Conservation (phyloP, 1,140 invertebrate genomes). For the Drosophila kikkawai region DNA sequence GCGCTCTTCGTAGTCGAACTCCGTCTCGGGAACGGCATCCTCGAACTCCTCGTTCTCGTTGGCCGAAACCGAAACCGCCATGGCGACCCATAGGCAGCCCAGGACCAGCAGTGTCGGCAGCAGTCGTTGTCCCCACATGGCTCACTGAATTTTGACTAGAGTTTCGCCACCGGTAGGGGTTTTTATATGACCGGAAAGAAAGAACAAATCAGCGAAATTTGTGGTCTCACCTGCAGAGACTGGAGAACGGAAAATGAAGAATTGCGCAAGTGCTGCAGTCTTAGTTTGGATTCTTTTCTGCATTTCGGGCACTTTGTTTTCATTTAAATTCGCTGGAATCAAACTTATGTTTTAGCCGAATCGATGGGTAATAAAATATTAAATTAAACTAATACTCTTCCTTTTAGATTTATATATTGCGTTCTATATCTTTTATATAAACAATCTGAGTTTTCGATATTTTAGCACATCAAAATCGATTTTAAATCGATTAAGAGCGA, state of each 20-base stretch:
- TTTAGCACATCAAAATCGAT: not conserved
- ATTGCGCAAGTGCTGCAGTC: conserved; percentile 44
- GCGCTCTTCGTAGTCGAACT: conserved; percentile 44
- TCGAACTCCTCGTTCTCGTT: conserved; percentile 36
- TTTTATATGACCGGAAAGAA: conserved; percentile 58
- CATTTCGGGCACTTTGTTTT: conserved; percentile 13
- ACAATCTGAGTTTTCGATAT: not conserved
- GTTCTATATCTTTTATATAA: too few relatives aligned
- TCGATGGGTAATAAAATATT: not conserved
- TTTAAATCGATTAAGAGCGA: not conserved
- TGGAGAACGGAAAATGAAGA: conserved; percentile 8
- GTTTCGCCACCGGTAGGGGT: not conserved
- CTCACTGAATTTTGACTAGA: conserved; percentile 37
- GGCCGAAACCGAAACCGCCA: conserved; percentile 1
- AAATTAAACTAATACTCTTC: conserved; percentile 10
- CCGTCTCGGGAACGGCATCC: conserved; percentile 44
- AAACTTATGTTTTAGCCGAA: conserved; percentile 15
- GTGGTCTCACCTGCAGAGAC: not conserved
- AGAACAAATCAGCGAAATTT: conserved; percentile 58
- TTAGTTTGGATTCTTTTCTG: conserved; percentile 23
- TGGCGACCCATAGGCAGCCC: conserved; percentile 38
- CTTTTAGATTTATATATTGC: too few relatives aligned
- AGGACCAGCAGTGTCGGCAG: conserved; percentile 41
- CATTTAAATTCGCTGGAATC: conserved; percentile 36
- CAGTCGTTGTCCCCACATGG: conserved; percentile 51